Evolutionary conservation across 37 sponge, comb jelly and placozoan genomes (phyloP).

Genomic region (Diacarnus erythraeanus): DNA sequence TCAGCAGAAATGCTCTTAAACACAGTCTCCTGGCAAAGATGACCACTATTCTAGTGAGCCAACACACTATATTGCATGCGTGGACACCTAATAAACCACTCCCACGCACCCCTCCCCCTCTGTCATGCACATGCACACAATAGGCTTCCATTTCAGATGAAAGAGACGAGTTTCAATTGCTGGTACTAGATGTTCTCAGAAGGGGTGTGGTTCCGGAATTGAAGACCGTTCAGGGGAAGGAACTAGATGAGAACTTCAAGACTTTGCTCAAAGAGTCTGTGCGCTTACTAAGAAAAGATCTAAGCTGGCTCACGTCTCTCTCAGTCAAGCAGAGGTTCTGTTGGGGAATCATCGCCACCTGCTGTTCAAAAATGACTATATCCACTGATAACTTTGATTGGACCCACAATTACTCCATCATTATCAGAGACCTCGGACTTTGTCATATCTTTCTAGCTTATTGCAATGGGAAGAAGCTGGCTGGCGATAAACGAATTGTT

Average conservation of each 20-base stretch:
- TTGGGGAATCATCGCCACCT: slow-evolving; percentile 60
- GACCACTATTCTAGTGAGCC: slow-evolving; percentile 8
- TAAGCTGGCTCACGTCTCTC: slow-evolving; percentile 33
- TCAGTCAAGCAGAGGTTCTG: slow-evolving; percentile 53
- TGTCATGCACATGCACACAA: not conserved
- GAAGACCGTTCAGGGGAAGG: slow-evolving; percentile 9
- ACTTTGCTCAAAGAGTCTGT: slow-evolving; percentile 22
- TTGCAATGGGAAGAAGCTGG: slow-evolving; percentile 21
- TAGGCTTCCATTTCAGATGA: slow-evolving; percentile 25
- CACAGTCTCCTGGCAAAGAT: slow-evolving; percentile 10
- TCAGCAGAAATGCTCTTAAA: slow-evolving; percentile 29
- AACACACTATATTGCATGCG: not conserved
- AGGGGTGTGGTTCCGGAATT: slow-evolving; percentile 46
- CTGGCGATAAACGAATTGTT: slow-evolving; percentile 12
- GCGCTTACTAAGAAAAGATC: slow-evolving; percentile 2
- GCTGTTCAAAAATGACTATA: slow-evolving; percentile 26
- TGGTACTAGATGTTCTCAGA: slow-evolving; percentile 25
- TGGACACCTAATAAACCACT: not conserved
- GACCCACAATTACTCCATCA: slow-evolving; percentile 20
- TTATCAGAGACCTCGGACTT: slow-evolving; percentile 24
- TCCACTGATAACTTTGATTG: slow-evolving; percentile 42
- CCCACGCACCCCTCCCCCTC: not conserved
- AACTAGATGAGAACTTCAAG: slow-evolving; percentile 11
- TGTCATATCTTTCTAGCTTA: slow-evolving; percentile 40
- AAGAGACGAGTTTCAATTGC: slow-evolving; percentile 34